Evolutionary conservation across 2,113 vertebrate genomes (phyloP), one percentile per base, ranked within the genome.

Genomic region (Agelaius tricolor): DNA sequence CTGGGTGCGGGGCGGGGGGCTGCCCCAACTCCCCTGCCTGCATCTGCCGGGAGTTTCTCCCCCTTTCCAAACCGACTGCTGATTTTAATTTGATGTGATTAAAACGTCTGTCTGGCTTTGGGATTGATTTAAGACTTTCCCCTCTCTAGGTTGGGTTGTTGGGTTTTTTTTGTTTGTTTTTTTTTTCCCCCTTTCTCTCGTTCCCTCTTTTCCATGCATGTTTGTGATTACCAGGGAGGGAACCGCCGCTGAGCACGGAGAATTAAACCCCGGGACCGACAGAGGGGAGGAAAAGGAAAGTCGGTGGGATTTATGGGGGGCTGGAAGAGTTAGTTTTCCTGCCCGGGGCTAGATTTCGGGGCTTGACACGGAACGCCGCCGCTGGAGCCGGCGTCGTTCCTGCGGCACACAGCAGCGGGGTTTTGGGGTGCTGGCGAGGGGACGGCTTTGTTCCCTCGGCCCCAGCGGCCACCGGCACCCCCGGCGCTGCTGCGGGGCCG

Each of bases 71-170:
- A 55, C 77, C 47, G 13, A 75, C 96, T 87, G 95, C 96, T 94
- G 96, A 96, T 92, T 95, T 94, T 94, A 96, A 96, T 96, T 96
- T 90, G 94, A 94, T 90, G 95, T 91, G 95, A 97, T 97, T 97
- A 95, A 96, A 97, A 90, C 71, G 93, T 96, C 96, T 90, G 96
- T 83, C 95, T 96, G 94, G 92, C 91, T 96, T 95, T 73, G 94
- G 94, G 95, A 95, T 92, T 96, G 96, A 97, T 96, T 97, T 96
- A 95, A 96, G 94, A 85, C 95, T 96, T 94, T 87, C 92, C 92
- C 89, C 86, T 82, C 86, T 54, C 84, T n/a, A 47, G 69, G 37
- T 80, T 59, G 54, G 39, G 44, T 84, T 81, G 46, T 77, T 57
- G 15, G n/a, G n/a, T 33, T 79, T 11, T 65, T 66, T 43, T 49